Base-by-base conservation (phyloP, 2,113 vertebrate species). In the Willisornis vidua region DNA sequence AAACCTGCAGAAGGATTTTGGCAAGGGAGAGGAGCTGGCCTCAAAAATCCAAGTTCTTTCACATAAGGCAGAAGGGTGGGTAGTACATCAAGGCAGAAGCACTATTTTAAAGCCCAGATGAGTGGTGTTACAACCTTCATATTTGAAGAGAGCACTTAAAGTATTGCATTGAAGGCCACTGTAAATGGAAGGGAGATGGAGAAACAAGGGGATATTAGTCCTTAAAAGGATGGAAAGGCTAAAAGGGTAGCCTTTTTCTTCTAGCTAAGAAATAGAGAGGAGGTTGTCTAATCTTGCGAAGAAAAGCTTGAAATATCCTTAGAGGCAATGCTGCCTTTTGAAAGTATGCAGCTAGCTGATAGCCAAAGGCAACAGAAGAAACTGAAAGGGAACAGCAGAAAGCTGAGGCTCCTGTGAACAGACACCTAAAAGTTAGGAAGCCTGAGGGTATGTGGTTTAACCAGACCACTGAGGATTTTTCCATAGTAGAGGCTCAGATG, bases 401-500 rank as follows among this genome's bases (percentile, higher is more conserved):
- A 87, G 65, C 88, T 78, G 76, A 57, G 61, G 72, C 18, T 65
- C 57, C 24, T 52, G 75, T 74, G 79, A 93, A 75, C 12, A 92
- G 90, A 92, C 43, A 90, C 25, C 91, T 76, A 73, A 83, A 89
- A 85, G 43, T 91, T 67, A 80, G 87, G 78, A 24, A 94, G 85
- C 93, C 90, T 73, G 94, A 9, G 39, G 95, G 43, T 84, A 46
- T 68, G 70, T 82, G 87, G 35, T 94, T 95, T 94, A 93, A 94
- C 90, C 88, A 96, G 96, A 89, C 86, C 94, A 52, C 90, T 89
- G 91, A 87, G 90, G 83, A 84, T 85, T 93, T 90, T 92, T 92
- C 58, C 43, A 35, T 1, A 2, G 43, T 3, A 81, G 54, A 90
- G 35, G 46, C 65, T 90, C 89, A 84, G 83, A 86, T 74, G 80